Base-by-base conservation (phyloP, 2,888 invertebrate species). In the Ypsolopha scabrella region DNA sequence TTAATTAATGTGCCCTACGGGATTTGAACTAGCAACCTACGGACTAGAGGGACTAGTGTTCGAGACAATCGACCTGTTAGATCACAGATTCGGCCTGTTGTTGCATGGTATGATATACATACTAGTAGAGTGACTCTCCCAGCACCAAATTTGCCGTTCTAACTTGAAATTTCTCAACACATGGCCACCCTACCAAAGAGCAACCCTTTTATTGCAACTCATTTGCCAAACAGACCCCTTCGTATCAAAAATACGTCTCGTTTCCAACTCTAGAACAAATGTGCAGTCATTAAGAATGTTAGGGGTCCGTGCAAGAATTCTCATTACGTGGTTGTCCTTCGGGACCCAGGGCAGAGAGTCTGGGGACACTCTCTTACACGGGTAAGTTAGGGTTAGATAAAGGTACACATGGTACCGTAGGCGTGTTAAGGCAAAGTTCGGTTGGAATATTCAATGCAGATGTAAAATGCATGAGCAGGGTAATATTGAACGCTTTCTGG, bases 271-370 rank as follows among this genome's bases (percentile, higher is more conserved):
- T 41, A 52, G 51, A 53, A 57, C 50, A 64, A 68, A 69, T 63
- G 64, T 63, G 59, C 60, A 60, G 63, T 65, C 70, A 67, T 68
- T 67, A 62, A 58, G 57, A 65, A 61, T 65, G 58, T 57, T 58
- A 55, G 56, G 60, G 64, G 59, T 58, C 58, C 59, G 61, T 54
- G 62, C 60, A 67, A 65, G 72, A 68, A 71, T 70, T 70, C 71
- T 67, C 71, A 72, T 72, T 73, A 72, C 63, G 61, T 53, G 67
- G 64, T 63, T 58, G 24, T 45, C 57, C 39, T 48, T 14, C 10
- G 52, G 45, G 52, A 49, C 49, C 50, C 43, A 8, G 7, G 48
- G 14, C 2, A 46, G n/a, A 43, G 39, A n/a, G 2, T 39, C 10
- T 39, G 39, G 39, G 39, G 39, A 39, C 39, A 39, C 39, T n/a